Evolutionary conservation across 2,113 vertebrate genomes (phyloP).

Genomic region (Oenanthe melanoleuca): DNA sequence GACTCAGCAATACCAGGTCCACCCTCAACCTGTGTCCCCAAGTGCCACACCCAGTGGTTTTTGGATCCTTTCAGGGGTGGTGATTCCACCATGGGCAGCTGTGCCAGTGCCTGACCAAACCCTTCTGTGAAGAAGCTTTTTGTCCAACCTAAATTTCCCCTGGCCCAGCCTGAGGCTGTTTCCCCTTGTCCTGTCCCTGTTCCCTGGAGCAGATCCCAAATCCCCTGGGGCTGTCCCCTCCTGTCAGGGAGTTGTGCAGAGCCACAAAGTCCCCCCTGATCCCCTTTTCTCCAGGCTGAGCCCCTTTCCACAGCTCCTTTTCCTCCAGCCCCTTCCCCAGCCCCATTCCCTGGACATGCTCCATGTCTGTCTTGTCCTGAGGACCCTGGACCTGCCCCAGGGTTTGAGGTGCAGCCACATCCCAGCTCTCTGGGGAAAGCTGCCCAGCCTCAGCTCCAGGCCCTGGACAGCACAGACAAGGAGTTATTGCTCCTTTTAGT

Average conservation of each 20-base stretch:
- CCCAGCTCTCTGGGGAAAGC: background rate
- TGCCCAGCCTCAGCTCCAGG: background rate
- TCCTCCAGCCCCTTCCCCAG: background rate
- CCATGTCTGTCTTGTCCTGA: background rate
- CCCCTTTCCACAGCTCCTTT: accelerated
- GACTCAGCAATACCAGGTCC: background rate
- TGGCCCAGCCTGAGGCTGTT: accelerated
- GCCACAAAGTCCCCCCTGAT: background rate
- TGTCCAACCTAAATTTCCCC: accelerated
- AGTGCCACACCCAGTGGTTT: accelerated
- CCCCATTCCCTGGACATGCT: accelerated
- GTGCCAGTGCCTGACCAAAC: background rate
- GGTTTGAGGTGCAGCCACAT: background rate
- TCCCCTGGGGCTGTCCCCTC: too few relatives aligned
- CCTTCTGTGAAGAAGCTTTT: background rate
- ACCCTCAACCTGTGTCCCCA: too few relatives aligned
- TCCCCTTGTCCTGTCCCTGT: accelerated
- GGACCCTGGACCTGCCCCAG: background rate
- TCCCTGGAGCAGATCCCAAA: background rate
- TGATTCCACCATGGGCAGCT: background rate
- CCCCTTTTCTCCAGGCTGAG: background rate
- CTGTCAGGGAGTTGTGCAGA: background rate
- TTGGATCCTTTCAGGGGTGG: background rate
- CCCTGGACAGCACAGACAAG: background rate
- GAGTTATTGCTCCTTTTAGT: background rate